phyloP scores from a whole-genome alignment of 2,888 invertebrate species.

The Cryptus viduatorius region DNA sequence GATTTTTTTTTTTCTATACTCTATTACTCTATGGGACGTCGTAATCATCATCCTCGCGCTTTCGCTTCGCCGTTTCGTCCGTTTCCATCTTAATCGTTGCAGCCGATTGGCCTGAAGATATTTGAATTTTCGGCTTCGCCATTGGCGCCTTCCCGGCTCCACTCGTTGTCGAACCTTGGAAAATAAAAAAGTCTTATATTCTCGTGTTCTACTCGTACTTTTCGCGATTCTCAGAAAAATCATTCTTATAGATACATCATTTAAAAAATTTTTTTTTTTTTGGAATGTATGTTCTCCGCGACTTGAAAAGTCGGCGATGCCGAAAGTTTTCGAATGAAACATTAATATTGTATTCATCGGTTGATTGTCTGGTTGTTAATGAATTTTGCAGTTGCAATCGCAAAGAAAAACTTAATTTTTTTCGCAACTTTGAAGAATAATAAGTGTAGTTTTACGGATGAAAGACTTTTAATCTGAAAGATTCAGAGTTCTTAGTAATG shows the following conservation, averaged over 20 bases:
- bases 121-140: slow-evolving; percentile 82
- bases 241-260: neutral
- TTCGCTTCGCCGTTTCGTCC: slow-evolving; percentile 80
- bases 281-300: neutral
- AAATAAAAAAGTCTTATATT: slow-evolving; percentile 18
- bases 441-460: neutral
- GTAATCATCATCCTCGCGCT: slow-evolving; percentile 83
- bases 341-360: neutral
- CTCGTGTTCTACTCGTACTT: neutral
- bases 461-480: neutral
- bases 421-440: neutral
- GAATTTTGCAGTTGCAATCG: neutral
- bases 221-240: neutral
- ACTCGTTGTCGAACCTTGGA: slow-evolving; percentile 61
- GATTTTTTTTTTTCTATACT: slow-evolving; percentile 22
- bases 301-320: neutral
- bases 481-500: no score
- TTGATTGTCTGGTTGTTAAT: neutral
- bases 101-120: slow-evolving; percentile 77
- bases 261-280: neutral
- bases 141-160: slow-evolving; percentile 76
- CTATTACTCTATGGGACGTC: slow-evolving; percentile 77
- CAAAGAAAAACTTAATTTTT: neutral
- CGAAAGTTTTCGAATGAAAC: neutral
- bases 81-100: slow-evolving; percentile 80